Percentiles rank a stretch among this genome's conserved stretches.
Evolutionary conservation across 2,797 vertebrate genomes (phyloP).

Genomic region (Diplodus sargus): DNA sequence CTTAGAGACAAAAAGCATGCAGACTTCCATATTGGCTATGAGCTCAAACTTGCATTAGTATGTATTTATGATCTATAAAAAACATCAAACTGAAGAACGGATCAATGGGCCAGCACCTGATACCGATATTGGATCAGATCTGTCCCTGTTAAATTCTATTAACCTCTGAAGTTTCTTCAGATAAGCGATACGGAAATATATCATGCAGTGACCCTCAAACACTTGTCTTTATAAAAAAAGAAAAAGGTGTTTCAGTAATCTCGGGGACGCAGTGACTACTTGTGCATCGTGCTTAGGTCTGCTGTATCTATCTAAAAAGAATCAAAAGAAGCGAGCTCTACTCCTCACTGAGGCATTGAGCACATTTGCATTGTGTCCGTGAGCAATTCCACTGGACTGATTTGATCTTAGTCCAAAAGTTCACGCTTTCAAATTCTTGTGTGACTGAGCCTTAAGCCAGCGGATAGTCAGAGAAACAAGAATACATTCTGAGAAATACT

Average conservation of each 20-base stretch:
- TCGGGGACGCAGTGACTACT: no score
- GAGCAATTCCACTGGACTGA: neutral
- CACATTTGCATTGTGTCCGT: neutral
- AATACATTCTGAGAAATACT: neutral
- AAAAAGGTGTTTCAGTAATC: neutral
- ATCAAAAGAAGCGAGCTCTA: no score
- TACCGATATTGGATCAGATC: no score
- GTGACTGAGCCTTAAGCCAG: conserved; percentile 13
- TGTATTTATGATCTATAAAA: no score
- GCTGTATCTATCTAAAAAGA: no score
- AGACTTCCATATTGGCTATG: no score
- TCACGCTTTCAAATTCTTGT: conserved; percentile 9
- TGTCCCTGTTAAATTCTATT: no score
- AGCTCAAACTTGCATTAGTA: no score
- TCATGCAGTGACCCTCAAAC: neutral
- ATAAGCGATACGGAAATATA: neutral
- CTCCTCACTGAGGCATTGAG: neutral
- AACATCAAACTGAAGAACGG: no score
- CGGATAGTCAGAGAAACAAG: conserved; percentile 2
- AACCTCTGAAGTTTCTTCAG: neutral
- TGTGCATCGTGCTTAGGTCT: neutral
- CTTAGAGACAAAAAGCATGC: no score
- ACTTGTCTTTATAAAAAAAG: neutral
- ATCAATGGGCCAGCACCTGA: no score
- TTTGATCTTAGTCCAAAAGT: conserved; percentile 14